These are phyloP conservation scores for Poeciliopsis infans DNA, from an alignment of 2,797 vertebrate genomes.

Conservation along the genomic window DNA sequence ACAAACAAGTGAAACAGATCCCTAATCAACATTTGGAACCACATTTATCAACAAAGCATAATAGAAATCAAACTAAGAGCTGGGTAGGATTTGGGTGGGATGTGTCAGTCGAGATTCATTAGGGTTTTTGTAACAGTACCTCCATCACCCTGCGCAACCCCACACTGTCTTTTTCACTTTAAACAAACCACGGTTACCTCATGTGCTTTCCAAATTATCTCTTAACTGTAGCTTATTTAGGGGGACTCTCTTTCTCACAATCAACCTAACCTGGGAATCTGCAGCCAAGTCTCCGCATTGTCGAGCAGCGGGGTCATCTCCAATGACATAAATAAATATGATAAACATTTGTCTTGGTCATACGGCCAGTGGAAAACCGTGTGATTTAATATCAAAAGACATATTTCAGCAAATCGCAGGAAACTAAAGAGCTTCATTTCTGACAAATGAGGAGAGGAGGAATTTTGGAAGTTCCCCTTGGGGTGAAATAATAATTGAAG, in stretches of 20 bases:
- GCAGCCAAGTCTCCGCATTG: conserved; percentile 66
- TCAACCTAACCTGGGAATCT: conserved; percentile 67
- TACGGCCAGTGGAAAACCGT: conserved; percentile 71
- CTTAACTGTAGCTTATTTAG: conserved; percentile 75
- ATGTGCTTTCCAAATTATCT: conserved; percentile 76
- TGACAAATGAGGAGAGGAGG: conserved; percentile 81
- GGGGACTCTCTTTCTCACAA: conserved; percentile 73
- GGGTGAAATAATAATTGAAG: conserved; percentile 81
- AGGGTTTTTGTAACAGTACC: conserved; percentile 74
- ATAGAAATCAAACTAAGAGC: conserved; percentile 68
- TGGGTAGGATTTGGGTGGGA: conserved; percentile 74
- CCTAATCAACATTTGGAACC: conserved; percentile 81
- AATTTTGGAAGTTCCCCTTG: conserved; percentile 78
- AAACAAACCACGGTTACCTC: conserved; percentile 79
- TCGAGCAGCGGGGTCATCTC: conserved; percentile 72
- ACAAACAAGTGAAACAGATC: conserved; percentile 81
- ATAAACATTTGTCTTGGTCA: conserved; percentile 82
- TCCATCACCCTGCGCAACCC: conserved; percentile 63
- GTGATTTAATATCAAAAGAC: conserved; percentile 83
- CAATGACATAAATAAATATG: conserved; percentile 80
- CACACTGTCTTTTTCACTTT: conserved; percentile 74
- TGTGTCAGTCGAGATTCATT: conserved; percentile 77
- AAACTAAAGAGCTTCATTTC: conserved; percentile 80
- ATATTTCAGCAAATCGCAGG: conserved; percentile 81
- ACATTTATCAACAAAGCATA: conserved; percentile 74